Base-by-base conservation (phyloP, 2,113 vertebrate species). In the Podocnemis expansa region DNA sequence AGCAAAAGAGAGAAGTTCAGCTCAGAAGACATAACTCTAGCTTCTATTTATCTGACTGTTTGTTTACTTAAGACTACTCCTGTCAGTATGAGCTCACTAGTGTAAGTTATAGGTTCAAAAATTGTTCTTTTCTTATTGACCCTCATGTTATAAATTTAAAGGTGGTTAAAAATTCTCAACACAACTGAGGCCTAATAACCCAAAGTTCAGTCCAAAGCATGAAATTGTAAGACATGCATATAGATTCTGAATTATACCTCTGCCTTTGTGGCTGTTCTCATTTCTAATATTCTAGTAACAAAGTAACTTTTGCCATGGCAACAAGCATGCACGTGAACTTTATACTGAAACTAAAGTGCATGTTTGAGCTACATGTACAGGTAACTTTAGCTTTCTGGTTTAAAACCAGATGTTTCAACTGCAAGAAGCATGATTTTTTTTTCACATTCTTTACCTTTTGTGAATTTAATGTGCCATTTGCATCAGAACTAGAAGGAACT, bases 331-430 rank as follows among this genome's bases (percentile, higher is more conserved):
- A n/a, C n/a, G n/a, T 80, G 89, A 84, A 34, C 78, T 90, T 89
- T 88, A 76, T 92, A 49, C 87, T 88, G 73, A 79, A 81, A 81
- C 52, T 45, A 73, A 47, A 84, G 6, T 47, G 12, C 78, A 80
- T 82, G 41, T 95, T 91, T 95, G 92, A 92, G 84, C 83, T 82
- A 38, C 0, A 0, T 89, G 78, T n/a, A 85, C 31, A 78, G 82
- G 80, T 88, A 95, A 83, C 49, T 63, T 89, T 94, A 93, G 94
- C 85, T 87, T 97, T 92, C 88, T 97, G 94, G 73, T 97, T 96
- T 97, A 93, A 95, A 97, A 96, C 90, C 95, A 96, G 27, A 95
- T 63, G 45, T 92, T 93, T 86, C 63, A 81, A 51, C 90, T 90
- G 58, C 0, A 3, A 82, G 82, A 94, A 90, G 78, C 41, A 56